Percentiles rank a stretch among this genome's conserved stretches.
Evolutionary conservation across 1,140 invertebrate genomes (phyloP).

Genomic region (Drosophila ficusphila): DNA sequence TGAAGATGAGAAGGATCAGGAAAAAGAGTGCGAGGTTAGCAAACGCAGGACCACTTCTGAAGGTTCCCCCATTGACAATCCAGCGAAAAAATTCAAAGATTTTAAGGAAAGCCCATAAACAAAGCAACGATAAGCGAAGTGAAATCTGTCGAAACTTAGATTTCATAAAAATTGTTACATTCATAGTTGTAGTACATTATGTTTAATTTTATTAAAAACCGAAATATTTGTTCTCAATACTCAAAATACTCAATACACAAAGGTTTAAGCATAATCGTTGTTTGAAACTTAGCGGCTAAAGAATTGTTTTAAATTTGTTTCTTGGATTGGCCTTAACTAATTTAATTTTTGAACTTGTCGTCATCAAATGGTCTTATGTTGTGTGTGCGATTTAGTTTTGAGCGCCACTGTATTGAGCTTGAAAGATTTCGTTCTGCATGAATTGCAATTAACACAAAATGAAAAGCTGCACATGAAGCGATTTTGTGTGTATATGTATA

Average conservation of each 20-base stretch:
- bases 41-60: conserved; percentile 21
- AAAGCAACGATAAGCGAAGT: conserved; percentile 16
- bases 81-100: conserved; percentile 34
- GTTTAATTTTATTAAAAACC: conserved; percentile 70
- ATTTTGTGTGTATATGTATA: conserved; percentile 18
- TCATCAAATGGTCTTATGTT: conserved; percentile 18
- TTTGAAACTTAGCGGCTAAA: conserved; percentile 53
- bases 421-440: conserved; percentile 36
- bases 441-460: conserved; percentile 28
- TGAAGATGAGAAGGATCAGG: conserved; percentile 26
- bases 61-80: not conserved
- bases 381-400: conserved; percentile 10
- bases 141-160: not conserved
- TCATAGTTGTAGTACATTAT: conserved; percentile 46
- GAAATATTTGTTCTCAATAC: conserved; percentile 42
- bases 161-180: not conserved
- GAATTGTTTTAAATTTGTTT: conserved; percentile 55
- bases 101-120: not conserved
- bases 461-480: conserved; percentile 43
- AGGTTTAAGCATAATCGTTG: conserved; percentile 25
- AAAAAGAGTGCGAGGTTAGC: not conserved
- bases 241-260: conserved; percentile 31
- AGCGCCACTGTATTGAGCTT: conserved; percentile 42
- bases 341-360: conserved; percentile 41
- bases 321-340: conserved; percentile 46